A percentile compares a stretch with the other conserved stretches of the same genome.
These are phyloP conservation scores for Meles meles DNA, from an alignment of 2,113 vertebrate genomes.

Conservation along the genomic window DNA sequence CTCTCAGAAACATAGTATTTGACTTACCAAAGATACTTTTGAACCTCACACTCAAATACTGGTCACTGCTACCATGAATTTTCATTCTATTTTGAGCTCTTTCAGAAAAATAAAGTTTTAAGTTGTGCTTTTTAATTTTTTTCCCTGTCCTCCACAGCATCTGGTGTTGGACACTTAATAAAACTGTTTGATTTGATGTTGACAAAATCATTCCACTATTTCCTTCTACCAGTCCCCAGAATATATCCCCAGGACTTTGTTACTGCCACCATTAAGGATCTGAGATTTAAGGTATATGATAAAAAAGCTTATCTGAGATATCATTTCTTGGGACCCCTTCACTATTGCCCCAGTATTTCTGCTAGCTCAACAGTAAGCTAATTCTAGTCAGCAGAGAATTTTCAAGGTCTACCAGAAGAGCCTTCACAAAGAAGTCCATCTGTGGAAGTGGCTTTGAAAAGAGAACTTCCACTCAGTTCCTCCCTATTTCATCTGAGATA, in stretches of 20 bases:
- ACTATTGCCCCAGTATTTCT: background rate
- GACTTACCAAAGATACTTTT: background rate
- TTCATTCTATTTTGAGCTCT: background rate
- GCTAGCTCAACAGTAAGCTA: background rate
- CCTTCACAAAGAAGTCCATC: background rate
- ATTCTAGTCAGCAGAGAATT: background rate
- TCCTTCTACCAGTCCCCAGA: background rate
- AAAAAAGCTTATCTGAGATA: background rate
- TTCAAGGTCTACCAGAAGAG: background rate
- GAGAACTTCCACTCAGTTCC: background rate
- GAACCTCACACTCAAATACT: background rate
- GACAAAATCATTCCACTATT: constrained; percentile 8
- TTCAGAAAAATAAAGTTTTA: background rate
- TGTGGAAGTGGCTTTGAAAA: background rate
- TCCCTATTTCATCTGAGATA: background rate
- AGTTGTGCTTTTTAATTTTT: background rate
- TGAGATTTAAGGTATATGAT: background rate
- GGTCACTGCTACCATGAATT: background rate
- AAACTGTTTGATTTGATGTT: background rate
- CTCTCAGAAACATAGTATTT: background rate
- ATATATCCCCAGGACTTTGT: background rate
- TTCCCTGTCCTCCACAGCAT: background rate
- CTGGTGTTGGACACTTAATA: background rate
- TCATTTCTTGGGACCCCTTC: background rate
- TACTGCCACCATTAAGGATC: background rate